Evolutionary conservation across 2,888 invertebrate genomes (phyloP), one percentile per base, ranked within the genome.

Genomic region (Troides oblongomaculatus): DNA sequence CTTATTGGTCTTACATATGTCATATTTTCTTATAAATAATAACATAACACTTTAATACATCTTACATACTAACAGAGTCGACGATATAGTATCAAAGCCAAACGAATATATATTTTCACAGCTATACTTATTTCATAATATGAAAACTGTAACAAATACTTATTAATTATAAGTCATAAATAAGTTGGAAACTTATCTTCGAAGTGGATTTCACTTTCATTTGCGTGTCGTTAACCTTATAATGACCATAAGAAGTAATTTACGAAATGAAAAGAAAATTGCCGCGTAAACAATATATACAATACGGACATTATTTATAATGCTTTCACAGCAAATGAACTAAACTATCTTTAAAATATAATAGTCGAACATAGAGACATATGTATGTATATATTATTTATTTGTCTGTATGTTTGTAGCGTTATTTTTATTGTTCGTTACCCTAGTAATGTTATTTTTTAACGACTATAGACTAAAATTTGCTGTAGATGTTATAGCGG

Each of bases 151-250:
- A 46, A 46, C 46, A 63, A 53, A 23, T 10, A 53, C 18, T 50
- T 12, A 62, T 30, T 18, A 8, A 1, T 14, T 62, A 8, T 63
- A 46, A 23, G 23, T 58, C 21, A 6, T 25, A n/a, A 10, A 10
- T 18, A 21, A 58, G 58, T 30, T 30, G 3, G 21, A 57, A 36
- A 46, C 46, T 46, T 46, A 46, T 53, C 53, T 53, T 4, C 56
- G 39, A 67, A 25, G 39, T 21, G 6, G 6, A 30, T 67, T 62
- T 62, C 62, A 46, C 57, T 67, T 66, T 64, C 36, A 14, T n/a
- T 14, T n/a, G 25, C 46, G 39, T n/a, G 57, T 67, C 62, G 46
- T 57, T 67, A 57, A 62, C 25, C 57, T 67, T 67, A 23, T 62
- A 3, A 62, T 62, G n/a, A 25, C 14, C n/a, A 62, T 62, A 43